Percentiles rank a stretch among this genome's conserved stretches.
Conservation (phyloP, 2,888 invertebrate genomes). For the Lithodes maja region DNA sequence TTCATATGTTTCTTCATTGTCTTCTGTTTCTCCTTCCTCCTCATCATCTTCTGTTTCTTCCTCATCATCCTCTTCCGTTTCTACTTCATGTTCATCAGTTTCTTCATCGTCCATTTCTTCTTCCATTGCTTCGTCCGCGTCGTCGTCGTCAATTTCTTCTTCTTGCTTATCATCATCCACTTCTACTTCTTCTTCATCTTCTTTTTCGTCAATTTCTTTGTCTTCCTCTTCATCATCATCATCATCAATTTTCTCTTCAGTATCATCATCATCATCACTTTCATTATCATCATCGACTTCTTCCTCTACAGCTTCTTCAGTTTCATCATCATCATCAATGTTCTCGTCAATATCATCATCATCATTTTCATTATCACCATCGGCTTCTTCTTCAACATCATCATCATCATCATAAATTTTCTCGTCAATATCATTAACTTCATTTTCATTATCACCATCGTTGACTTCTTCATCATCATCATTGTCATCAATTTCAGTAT, state of each 20-base stretch:
- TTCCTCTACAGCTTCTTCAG: background rate
- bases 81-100: background rate
- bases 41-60: background rate
- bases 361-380: background rate
- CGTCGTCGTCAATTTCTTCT: background rate
- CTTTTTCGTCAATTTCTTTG: background rate
- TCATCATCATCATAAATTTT: background rate
- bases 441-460: background rate
- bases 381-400: background rate
- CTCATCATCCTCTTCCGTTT: constrained; percentile 1
- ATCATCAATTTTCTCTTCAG: background rate
- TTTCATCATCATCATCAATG: background rate
- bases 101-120: background rate
- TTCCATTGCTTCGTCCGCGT: background rate
- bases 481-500: background rate
- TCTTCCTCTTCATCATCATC: background rate
- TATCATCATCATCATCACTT: constrained; percentile 1
- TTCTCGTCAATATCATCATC: background rate
- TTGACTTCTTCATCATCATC: constrained; percentile 2
- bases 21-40: background rate
- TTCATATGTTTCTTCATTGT: background rate
- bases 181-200: background rate
- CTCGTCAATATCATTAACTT: background rate
- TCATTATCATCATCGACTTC: constrained; percentile 3
- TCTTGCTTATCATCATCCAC: background rate